Conservation (phyloP, 2,888 invertebrate species). For the Bruchidius siliquastri region DNA sequence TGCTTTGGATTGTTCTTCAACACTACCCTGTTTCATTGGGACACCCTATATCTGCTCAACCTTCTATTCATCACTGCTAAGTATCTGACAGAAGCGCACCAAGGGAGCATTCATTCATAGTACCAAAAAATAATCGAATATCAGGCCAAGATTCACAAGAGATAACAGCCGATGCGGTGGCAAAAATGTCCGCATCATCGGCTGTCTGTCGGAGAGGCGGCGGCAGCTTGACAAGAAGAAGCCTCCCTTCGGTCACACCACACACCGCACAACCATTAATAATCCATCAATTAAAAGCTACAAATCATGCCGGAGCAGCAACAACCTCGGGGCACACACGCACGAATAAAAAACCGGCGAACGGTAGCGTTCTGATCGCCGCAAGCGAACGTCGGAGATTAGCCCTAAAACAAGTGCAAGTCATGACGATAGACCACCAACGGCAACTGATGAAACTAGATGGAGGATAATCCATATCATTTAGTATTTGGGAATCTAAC, state of each 20-base stretch:
- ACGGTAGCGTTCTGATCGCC: conserved; percentile 24
- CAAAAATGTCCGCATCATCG: background rate
- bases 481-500: no score
- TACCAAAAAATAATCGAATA: background rate
- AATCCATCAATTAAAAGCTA: conserved; percentile 13
- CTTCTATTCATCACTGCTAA: no score
- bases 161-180: background rate
- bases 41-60: no score
- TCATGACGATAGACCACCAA: conserved; percentile 18
- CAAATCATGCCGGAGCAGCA: conserved; percentile 13
- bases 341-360: conserved; percentile 15
- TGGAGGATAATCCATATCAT: background rate
- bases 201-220: background rate
- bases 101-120: background rate
- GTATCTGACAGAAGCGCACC: no score
- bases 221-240: background rate
- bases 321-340: conserved; percentile 5
- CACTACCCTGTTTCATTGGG: no score
- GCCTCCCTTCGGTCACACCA: conserved; percentile 4
- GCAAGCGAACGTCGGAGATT: conserved; percentile 24
- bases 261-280: conserved; percentile 9
- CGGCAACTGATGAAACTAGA: background rate
- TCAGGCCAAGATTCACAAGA: background rate
- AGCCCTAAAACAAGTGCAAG: conserved; percentile 37
- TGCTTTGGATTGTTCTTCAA: no score